Evolutionary conservation across 2,113 vertebrate genomes (phyloP), one percentile per base, ranked within the genome.

Genomic region (Procavia capensis): DNA sequence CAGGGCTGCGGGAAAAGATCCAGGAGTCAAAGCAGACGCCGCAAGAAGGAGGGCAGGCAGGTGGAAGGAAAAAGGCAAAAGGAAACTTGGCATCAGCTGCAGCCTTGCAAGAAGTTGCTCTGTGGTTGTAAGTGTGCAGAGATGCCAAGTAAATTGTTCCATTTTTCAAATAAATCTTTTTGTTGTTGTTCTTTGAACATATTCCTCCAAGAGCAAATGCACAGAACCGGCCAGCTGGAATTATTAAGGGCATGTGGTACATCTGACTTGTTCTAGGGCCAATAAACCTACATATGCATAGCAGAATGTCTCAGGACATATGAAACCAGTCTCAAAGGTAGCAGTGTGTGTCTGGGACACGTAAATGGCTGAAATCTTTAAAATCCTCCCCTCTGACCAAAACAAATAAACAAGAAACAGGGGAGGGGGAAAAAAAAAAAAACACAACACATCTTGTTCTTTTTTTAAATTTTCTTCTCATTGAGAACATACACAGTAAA

Each of bases 141-240:
- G 82, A 94, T 34, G 91, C 95, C 85, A 87, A 94, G 83, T 34
- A 90, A 95, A 94, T 27, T 1, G 34, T 75, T 91, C 31, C 2
- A 47, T 36, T 96, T 96, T 80, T 85, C 79, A 89, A 95, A 36
- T 0, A 11, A 36, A 14, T 86, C n/a, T 75, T 54, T 54, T 59
- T 76, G 5, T 1, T 43, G 6, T 39, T 88, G 34, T 14, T 92
- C 95, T 96, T 81, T 19, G 72, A 96, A 86, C 25, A 64, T 41
- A 11, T 76, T 97, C 95, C 85, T 45, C 88, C 19, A 75, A 93
- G 61, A 94, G 91, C 9, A 90, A 90, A 93, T 0, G 24, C 78
- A 92, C 66, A 61, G 85, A 91, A 90, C 22, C 57, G 86, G 90
- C 45, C 91, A 96, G n/a, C n/a, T 22, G 88, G 74, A 83, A 92